Base-by-base conservation (phyloP, 2,888 invertebrate genomes). In the Macaria liturata region DNA sequence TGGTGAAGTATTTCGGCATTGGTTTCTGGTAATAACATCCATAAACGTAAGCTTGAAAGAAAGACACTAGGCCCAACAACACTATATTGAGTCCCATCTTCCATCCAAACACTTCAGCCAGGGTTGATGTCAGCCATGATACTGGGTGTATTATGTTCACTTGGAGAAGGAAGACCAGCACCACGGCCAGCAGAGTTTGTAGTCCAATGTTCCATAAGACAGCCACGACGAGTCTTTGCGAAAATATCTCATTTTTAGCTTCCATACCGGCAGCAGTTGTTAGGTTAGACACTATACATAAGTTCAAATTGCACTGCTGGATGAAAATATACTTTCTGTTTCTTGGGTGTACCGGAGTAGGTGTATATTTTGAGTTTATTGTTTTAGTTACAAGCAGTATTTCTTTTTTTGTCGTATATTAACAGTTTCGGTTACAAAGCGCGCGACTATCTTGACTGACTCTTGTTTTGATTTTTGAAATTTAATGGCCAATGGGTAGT, bases 21-120 rank as follows among this genome's bases (percentile, higher is more conserved):
- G 93, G 93, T 30, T 92, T 86, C 32, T 95, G 90, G 69, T 95
- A 95, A 65, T 94, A 94, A 74, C 95, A 95, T 47, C 95, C 95
- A 72, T 95, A 94, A 40, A 95, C 91, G 44, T 95, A 88, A n/a
- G 96, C 95, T 84, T 96, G 95, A 4, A 95, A 90, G 61, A 95
- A 93, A 7, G 95, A 94, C 1, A 95, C 92, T 32, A 91, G 76
- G 8, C 93, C 88, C 20, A 96, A 92, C 0, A 95, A 93, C 32
- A 95, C 81, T 47, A 95, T 92, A 68, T 94, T 95, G 0, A 95
- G 77, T 86, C 94, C 94, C 81, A 95, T 95, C 75, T 93, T 93
- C 73, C 93, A 88, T 4, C 94, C 93, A 53, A 93, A 87, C 58
- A 95, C 85, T 9, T 94, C 91, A 9, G 88, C 71, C 63, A 95